Percentiles rank a stretch among this genome's conserved stretches.
phyloP scores from a whole-genome alignment of 2,113 vertebrate species.

The Syngnathus scovelli region DNA sequence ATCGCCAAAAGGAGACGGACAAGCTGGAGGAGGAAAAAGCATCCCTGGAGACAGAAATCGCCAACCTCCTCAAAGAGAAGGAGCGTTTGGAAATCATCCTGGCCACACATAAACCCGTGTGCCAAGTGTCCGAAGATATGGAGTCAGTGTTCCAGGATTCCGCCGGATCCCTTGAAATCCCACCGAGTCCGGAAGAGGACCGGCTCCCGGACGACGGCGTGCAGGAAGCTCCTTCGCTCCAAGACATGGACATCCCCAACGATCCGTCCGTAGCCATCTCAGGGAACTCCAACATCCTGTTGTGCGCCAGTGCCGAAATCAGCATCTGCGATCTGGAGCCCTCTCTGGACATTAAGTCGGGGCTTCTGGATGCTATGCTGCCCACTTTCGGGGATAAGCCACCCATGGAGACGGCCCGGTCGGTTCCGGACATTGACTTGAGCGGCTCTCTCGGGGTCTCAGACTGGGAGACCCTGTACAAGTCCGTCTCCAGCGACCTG shows the following conservation, averaged over 20 bases:
- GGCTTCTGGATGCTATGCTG: slow-evolving; percentile 84
- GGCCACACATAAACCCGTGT: slow-evolving; percentile 84
- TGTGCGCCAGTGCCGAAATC: slow-evolving; percentile 74
- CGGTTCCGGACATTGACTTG: slow-evolving; percentile 93
- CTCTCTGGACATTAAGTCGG: slow-evolving; percentile 83
- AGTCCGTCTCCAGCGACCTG: slow-evolving; percentile 80
- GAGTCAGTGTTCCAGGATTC: slow-evolving; percentile 82
- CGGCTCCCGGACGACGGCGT: slow-evolving; percentile 61
- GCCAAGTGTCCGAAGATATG: slow-evolving; percentile 86
- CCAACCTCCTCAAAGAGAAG: slow-evolving; percentile 90
- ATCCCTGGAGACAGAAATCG: slow-evolving; percentile 84
- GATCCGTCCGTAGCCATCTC: slow-evolving; percentile 74
- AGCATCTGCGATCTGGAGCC: slow-evolving; percentile 72
- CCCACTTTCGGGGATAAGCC: slow-evolving; percentile 70
- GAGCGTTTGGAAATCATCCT: slow-evolving; percentile 91
- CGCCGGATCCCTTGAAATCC: slow-evolving; percentile 71
- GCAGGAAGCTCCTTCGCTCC: slow-evolving; percentile 63
- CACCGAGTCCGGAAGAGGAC: slow-evolving; percentile 62
- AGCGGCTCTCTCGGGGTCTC: slow-evolving; percentile 86
- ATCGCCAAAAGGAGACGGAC: slow-evolving; percentile 84
- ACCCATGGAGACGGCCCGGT: slow-evolving; percentile 82
- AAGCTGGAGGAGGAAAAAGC: slow-evolving; percentile 90
- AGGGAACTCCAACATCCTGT: slow-evolving; percentile 74
- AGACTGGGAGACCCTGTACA: slow-evolving; percentile 94
- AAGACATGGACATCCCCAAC: slow-evolving; percentile 65